A percentile compares a stretch with the other conserved stretches of the same genome.
Evolutionary conservation across 2,113 vertebrate genomes (phyloP).

Genomic region (Eira barbara): DNA sequence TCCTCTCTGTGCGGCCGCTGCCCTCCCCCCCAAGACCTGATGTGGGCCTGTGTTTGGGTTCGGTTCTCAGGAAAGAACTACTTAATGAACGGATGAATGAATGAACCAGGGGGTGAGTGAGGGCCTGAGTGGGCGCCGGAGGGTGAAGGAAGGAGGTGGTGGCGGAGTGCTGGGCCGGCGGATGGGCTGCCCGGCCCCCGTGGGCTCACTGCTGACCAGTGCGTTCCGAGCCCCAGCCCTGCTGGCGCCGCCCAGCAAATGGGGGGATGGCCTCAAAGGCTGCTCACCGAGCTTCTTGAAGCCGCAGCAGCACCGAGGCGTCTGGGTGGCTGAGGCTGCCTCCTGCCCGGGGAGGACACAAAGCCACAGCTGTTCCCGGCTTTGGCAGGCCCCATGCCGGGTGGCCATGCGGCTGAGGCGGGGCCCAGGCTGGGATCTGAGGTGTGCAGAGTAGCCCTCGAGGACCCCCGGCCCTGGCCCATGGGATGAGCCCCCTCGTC

Average conservation of each 20-base stretch:
- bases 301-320: background rate
- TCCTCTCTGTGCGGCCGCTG: accelerated
- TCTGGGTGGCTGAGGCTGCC: background rate
- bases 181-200: background rate
- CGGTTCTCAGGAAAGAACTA: background rate
- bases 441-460: background rate
- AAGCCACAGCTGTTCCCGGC: background rate
- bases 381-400: background rate
- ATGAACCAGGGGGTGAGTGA: background rate
- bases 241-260: accelerated
- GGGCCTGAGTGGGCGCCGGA: background rate
- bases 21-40: background rate
- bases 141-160: background rate
- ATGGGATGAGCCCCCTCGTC: accelerated
- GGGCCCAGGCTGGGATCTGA: background rate
- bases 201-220: background rate
- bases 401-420: accelerated
- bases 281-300: background rate
- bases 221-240: accelerated
- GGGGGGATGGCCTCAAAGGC: background rate
- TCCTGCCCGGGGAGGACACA: background rate
- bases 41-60: background rate
- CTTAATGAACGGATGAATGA: accelerated
- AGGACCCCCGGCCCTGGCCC: no score
- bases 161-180: background rate